Conservation (phyloP, 2,113 vertebrate species). For the Salvator merianae region DNA sequence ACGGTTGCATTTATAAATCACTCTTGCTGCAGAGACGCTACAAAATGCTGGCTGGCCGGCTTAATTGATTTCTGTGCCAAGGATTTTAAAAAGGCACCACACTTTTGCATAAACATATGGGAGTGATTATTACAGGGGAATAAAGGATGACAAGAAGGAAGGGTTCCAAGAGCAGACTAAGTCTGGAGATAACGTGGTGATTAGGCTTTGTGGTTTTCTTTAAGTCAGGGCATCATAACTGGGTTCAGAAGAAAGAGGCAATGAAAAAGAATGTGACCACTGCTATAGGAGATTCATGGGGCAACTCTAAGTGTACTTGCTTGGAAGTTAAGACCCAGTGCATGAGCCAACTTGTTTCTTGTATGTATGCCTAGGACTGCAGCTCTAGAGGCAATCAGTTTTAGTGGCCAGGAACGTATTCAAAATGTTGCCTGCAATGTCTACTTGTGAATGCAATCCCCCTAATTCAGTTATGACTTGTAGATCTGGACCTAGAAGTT, state of each 20-base stretch:
- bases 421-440: neutral
- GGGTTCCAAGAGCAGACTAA: constrained; percentile 65
- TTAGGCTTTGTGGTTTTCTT: constrained; percentile 87
- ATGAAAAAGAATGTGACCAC: constrained; percentile 57
- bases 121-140: constrained; percentile 68
- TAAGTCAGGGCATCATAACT: constrained; percentile 73
- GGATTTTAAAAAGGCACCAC: constrained; percentile 35
- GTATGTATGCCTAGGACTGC: neutral
- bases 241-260: constrained; percentile 57
- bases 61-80: constrained; percentile 40
- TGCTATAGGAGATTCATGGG: constrained; percentile 54
- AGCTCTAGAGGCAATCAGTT: neutral
- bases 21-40: constrained; percentile 23
- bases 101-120: constrained; percentile 75
- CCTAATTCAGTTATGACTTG: too few relatives aligned
- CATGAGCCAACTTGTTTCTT: neutral
- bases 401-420: neutral
- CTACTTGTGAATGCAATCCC: neutral
- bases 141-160: constrained; percentile 26
- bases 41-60: constrained; percentile 36
- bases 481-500: too few relatives aligned
- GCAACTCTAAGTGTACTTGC: neutral
- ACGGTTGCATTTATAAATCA: constrained; percentile 15
- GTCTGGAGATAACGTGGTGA: constrained; percentile 79
- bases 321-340: neutral